Evolutionary conservation across 2,797 vertebrate genomes (phyloP).

Genomic region (Malurus leucopterus): DNA sequence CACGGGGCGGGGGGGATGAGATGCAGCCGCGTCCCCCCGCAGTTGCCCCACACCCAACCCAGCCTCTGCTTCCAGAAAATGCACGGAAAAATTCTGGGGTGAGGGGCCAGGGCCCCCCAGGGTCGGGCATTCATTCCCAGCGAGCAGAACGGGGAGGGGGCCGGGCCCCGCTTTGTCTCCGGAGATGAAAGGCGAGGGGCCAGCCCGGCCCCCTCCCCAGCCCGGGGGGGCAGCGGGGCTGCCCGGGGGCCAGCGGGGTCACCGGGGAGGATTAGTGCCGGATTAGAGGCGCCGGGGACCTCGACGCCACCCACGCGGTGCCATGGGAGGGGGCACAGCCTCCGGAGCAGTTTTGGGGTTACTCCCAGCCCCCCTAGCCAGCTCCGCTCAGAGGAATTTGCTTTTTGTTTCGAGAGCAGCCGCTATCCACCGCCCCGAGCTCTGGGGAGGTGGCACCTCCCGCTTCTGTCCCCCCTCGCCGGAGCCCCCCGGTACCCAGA

Average conservation of each 20-base stretch:
- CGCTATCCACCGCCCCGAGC: not conserved
- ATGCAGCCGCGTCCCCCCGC: not conserved
- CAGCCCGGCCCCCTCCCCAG: not conserved
- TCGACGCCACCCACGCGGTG: not conserved
- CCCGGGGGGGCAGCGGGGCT: not conserved
- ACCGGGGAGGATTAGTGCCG: not conserved
- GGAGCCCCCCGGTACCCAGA: not conserved
- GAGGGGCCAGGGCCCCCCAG: not conserved
- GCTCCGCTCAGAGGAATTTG: not conserved
- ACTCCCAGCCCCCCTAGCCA: not conserved
- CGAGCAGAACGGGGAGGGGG: not conserved
- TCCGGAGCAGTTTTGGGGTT: not conserved
- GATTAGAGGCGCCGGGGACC: not conserved
- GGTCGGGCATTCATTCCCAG: not conserved
- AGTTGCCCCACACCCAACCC: not conserved
- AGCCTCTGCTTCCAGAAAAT: not conserved
- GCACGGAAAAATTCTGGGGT: not conserved
- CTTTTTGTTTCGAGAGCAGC: not conserved
- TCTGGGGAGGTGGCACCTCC: not conserved
- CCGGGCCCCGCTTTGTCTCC: not conserved
- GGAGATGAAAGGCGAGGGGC: constrained; percentile 7
- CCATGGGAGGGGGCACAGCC: not conserved
- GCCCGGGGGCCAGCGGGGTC: not conserved
- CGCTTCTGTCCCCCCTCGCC: not conserved
- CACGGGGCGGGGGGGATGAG: not conserved